Evolutionary conservation across 2,888 invertebrate species (phyloP), one percentile per base, ranked within the genome.

Genomic region (Tenthredo scrophulariae): DNA sequence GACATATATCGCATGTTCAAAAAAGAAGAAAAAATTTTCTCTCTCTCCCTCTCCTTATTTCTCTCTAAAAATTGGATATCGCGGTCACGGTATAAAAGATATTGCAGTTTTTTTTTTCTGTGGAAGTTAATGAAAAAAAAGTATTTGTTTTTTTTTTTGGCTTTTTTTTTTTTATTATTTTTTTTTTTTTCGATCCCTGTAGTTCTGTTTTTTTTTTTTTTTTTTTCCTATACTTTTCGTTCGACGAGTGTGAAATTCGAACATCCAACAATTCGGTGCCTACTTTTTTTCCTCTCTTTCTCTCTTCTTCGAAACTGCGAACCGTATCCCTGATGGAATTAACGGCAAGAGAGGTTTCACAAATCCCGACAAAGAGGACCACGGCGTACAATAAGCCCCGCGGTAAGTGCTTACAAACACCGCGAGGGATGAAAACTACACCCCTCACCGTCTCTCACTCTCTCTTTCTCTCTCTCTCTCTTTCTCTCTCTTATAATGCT

Each of bases 361-460:
- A 91, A 90, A 91, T 90, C 90, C 89, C 88, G 89, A 91, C 90
- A 90, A 91, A 90, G 89, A 90, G 90, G 90, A 88, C 89, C 88
- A 89, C 84, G 89, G 90, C 54, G 80, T 80, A 80, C 80, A 80
- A 80, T 88, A 87, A 89, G 87, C 88, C 88, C 87, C 87, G 89
- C 72, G 88, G 40, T 80, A 80, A 80, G 80, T 62, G 80, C 80
- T 80, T 80, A 58, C 80, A 80, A 80, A 80, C 62, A 80, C 80
- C 80, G 50, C 77, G 80, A 62, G 80, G 80, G 80, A 62, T 80
- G 80, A 50, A 80, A 80, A 62, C 62, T 40, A 80, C 58, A 22
- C 62, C 79, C 62, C 80, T 62, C 77, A 2, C 26, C 87, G 85
- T 86, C 86, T 87, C 85, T 83, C 85, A 85, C 85, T 85, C 84